Base-by-base conservation (phyloP, 2,888 invertebrate genomes). In the Melanargia galathea region DNA sequence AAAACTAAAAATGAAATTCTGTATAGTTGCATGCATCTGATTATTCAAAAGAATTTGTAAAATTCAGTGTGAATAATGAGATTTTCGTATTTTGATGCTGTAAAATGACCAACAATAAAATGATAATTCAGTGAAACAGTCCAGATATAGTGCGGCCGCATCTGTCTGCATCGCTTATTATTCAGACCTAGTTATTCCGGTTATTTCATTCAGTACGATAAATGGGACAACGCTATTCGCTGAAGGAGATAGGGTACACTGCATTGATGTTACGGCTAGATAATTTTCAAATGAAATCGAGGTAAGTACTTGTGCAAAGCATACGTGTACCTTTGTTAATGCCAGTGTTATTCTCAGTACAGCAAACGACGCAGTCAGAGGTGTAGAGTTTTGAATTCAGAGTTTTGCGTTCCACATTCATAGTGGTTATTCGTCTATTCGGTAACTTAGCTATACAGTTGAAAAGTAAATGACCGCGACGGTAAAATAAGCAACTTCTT, bases 211-310 rank as follows among this genome's bases (percentile, higher is more conserved):
- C 56, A 56, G 62, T 64, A n/a, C n/a, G n/a, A n/a, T n/a, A 65
- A 67, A 65, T 64, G 26, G 62, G 56, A 63, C 66, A 62, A 58
- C 58, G 56, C n/a, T 66, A 61, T 56, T 64, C 60, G 49, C 59
- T 64, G 63, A 66, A 66, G 60, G 66, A 64, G 46, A 66, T 56
- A 43, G 24, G 38, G 26, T 56, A 18, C 45, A 26, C 20, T 45
- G 54, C 59, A 64, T 59, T 64, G 62, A 62, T 67, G 55, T 60
- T 45, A 55, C 45, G 45, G n/a, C 38, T 46, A 56, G 33, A 58
- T 54, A 52, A 61, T 45, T 54, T 46, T 58, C 38, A 52, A 58
- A 58, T 49, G 24, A 35, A 65, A 58, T 52, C 16, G 33, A 40
- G 30, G 46, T 18, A 49, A 7, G 30, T 7, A 26, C 4, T 26